phyloP scores from a whole-genome alignment of 2,888 invertebrate species.

The Ariolimax columbianus region DNA sequence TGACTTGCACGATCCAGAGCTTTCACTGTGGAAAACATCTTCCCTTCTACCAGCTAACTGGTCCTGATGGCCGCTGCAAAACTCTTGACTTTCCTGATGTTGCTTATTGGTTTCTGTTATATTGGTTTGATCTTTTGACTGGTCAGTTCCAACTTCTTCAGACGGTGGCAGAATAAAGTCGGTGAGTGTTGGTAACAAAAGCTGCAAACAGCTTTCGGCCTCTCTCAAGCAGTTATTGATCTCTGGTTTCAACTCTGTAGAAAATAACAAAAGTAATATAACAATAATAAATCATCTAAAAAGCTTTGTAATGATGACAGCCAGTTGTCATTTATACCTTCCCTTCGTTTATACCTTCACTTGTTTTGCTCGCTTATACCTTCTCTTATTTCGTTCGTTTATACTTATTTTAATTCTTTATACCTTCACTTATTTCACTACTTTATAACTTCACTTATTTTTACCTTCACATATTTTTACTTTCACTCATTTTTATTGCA shows the following conservation, averaged over 20 bases:
- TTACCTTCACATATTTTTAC: too few relatives aligned
- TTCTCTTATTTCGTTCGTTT: too few relatives aligned
- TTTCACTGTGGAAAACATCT: neutral
- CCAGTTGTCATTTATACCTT: too few relatives aligned
- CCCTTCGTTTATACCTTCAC: too few relatives aligned
- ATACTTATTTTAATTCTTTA: too few relatives aligned
- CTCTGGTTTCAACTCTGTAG: conserved; percentile 68
- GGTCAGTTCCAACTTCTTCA: conserved; percentile 15
- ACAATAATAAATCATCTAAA: neutral
- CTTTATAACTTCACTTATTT: too few relatives aligned
- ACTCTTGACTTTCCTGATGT: neutral
- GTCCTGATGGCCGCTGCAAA: neutral
- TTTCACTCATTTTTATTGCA: too few relatives aligned
- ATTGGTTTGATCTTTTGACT: neutral
- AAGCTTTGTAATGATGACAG: neutral
- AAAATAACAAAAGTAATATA: too few relatives aligned
- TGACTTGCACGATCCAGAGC: too few relatives aligned
- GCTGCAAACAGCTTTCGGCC: conserved; percentile 78
- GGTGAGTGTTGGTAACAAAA: conserved; percentile 78
- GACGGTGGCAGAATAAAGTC: conserved; percentile 66
- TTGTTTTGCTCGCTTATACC: too few relatives aligned
- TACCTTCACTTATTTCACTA: too few relatives aligned
- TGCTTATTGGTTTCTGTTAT: neutral
- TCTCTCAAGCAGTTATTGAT: conserved; percentile 75
- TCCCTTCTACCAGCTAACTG: neutral